Conservation (phyloP, 2,888 invertebrate genomes). For the Drosophila formosana region DNA sequence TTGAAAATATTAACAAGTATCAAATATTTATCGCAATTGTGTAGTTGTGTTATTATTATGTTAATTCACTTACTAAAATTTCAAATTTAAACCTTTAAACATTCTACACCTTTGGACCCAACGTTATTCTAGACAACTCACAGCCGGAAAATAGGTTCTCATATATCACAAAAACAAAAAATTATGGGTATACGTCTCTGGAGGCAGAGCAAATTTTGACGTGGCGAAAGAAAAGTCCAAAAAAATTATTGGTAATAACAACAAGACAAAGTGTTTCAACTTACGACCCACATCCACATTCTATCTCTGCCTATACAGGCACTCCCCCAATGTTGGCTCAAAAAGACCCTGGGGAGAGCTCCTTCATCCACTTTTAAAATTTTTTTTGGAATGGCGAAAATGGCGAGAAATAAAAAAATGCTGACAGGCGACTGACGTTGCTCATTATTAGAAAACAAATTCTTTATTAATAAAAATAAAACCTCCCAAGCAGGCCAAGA, state of each 20-base stretch:
- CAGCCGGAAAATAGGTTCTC: slow-evolving; percentile 29
- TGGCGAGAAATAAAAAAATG: slow-evolving; percentile 41
- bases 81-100: too few relatives aligned
- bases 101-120: slow-evolving; percentile 19
- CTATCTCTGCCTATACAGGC: slow-evolving; percentile 14
- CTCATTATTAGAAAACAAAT: slow-evolving; percentile 80
- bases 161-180: slow-evolving; percentile 69
- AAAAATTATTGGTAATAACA: slow-evolving; percentile 77
- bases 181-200: slow-evolving; percentile 53
- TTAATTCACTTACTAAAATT: too few relatives aligned
- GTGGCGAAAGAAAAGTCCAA: slow-evolving; percentile 22
- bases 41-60: too few relatives aligned
- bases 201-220: slow-evolving; percentile 30
- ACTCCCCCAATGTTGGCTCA: slow-evolving; percentile 20
- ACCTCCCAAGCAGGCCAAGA: slow-evolving; percentile 63
- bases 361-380: slow-evolving; percentile 44
- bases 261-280: slow-evolving; percentile 78
- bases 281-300: slow-evolving; percentile 36
- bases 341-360: slow-evolving; percentile 62
- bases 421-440: slow-evolving; percentile 80
- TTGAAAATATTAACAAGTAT: too few relatives aligned
- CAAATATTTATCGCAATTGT: too few relatives aligned
- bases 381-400: slow-evolving; percentile 25
- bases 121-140: slow-evolving; percentile 3
- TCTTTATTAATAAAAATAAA: slow-evolving; percentile 79